Evolutionary conservation across 2,888 invertebrate genomes (phyloP).

Genomic region (Lucinisca nassula): DNA sequence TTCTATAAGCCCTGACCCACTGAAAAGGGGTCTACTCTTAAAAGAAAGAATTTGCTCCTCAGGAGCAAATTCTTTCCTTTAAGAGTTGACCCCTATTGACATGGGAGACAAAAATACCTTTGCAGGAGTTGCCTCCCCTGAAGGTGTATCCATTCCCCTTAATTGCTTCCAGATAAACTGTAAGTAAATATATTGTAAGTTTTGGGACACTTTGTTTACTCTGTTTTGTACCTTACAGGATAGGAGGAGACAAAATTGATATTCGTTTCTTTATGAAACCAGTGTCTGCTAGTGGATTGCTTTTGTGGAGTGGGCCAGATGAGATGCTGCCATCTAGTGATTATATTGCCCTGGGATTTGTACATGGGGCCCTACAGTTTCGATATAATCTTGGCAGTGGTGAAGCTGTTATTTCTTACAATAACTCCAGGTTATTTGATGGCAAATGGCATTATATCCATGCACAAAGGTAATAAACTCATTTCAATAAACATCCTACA

Average conservation of each 20-base stretch:
- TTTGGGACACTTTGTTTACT: too few relatives aligned
- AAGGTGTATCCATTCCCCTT: too few relatives aligned
- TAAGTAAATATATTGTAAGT: too few relatives aligned
- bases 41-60: too few relatives aligned
- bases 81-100: too few relatives aligned
- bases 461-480: conserved; percentile 93
- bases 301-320: conserved; percentile 94
- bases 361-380: conserved; percentile 92
- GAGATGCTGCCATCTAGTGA: conserved; percentile 90
- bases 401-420: conserved; percentile 94
- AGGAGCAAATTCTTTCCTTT: too few relatives aligned
- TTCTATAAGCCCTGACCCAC: too few relatives aligned
- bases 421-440: conserved; percentile 95
- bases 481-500: too few relatives aligned
- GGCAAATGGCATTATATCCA: conserved; percentile 95
- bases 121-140: too few relatives aligned
- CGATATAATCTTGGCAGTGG: conserved; percentile 96
- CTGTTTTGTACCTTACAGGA: conserved; percentile 88
- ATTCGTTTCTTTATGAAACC: conserved; percentile 96
- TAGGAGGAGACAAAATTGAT: conserved; percentile 95
- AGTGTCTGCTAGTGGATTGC: conserved; percentile 92
- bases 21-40: too few relatives aligned
- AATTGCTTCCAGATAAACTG: too few relatives aligned
- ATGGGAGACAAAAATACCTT: too few relatives aligned
- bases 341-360: conserved; percentile 95